Conservation (phyloP, 2,888 invertebrate species). For the Pecten maximus region DNA sequence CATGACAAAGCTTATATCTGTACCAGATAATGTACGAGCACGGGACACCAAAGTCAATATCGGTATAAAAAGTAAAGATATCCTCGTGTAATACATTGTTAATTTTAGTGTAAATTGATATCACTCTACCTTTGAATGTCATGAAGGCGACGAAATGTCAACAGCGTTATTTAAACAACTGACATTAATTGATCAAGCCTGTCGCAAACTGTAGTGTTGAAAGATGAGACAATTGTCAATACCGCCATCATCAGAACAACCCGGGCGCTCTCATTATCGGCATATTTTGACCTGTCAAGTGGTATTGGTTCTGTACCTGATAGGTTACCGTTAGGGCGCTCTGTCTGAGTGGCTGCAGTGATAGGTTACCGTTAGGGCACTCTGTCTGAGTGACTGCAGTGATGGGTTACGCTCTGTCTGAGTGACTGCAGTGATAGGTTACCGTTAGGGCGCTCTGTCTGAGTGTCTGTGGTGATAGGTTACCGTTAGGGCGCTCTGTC, state of each 20-base stretch:
- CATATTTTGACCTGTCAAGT: neutral
- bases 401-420: too few species aligned
- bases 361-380: too few species aligned
- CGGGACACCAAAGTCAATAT: neutral
- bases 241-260: neutral
- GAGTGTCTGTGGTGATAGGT: too few species aligned
- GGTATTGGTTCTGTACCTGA: neutral
- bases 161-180: neutral
- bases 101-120: conserved; percentile 6
- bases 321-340: neutral
- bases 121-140: neutral
- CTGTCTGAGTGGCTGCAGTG: neutral
- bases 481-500: too few species aligned
- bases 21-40: neutral
- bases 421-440: too few species aligned
- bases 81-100: neutral
- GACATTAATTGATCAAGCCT: neutral
- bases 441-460: too few species aligned
- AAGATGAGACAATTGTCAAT: conserved; percentile 6
- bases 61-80: neutral
- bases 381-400: too few species aligned
- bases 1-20: neutral
- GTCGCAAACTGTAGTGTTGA: neutral
- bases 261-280: neutral
- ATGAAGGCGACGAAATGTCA: conserved; percentile 13